Percentiles rank a stretch among this genome's conserved stretches.
phyloP scores from a whole-genome alignment of 2,113 vertebrate genomes.

The Crocuta crocuta region DNA sequence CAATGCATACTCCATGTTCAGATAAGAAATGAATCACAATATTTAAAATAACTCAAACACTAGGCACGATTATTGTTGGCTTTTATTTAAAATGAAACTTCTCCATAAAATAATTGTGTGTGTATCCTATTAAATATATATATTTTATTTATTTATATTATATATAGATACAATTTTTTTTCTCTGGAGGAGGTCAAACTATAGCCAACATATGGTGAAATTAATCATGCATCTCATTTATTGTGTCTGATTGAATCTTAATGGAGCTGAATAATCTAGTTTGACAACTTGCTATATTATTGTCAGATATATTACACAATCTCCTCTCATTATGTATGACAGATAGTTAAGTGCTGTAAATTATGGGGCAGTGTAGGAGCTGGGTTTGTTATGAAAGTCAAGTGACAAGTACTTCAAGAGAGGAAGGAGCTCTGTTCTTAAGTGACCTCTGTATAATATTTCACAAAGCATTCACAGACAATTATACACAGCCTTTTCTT shows the following conservation, averaged over 20 bases:
- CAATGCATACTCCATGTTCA: background rate
- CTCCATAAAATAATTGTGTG: background rate
- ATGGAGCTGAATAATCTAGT: conserved; percentile 66
- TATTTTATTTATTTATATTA: background rate
- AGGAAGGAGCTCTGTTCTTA: background rate
- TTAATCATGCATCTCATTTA: conserved; percentile 68
- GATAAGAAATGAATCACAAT: background rate
- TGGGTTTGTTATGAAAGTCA: conserved; percentile 42
- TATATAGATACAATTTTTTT: background rate
- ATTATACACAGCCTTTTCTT: background rate
- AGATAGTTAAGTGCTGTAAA: conserved; percentile 74
- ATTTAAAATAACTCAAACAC: background rate
- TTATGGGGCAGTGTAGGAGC: conserved; percentile 53
- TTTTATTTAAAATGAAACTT: conserved; percentile 33
- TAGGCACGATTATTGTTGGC: background rate
- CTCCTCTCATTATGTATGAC: conserved; percentile 70
- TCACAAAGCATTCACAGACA: background rate
- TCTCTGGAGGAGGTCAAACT: conserved; percentile 22
- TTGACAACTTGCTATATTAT: conserved; percentile 79
- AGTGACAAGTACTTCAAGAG: background rate
- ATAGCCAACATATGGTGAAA: conserved; percentile 58
- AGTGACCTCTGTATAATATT: conserved; percentile 10
- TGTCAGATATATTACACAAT: conserved; percentile 49
- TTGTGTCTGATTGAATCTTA: conserved; percentile 69
- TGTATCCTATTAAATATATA: background rate